Evolutionary conservation across 2,888 invertebrate genomes (phyloP).

Genomic region (Marasmarcha lunaedactyla): DNA sequence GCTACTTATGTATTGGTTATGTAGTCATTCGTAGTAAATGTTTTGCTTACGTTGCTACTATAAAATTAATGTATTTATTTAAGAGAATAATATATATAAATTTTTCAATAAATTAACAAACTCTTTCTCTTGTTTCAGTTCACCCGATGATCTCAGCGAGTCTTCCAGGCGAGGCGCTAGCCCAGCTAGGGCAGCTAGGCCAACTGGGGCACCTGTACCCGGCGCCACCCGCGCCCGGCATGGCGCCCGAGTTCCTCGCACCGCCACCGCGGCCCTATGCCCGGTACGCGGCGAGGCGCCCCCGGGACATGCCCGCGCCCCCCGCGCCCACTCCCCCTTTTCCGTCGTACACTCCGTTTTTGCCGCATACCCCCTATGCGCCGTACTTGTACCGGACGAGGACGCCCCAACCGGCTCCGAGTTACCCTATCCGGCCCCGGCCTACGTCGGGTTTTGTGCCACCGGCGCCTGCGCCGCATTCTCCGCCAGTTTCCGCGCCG

Average conservation of each 20-base stretch:
- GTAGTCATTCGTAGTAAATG: too few relatives aligned
- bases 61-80: too few relatives aligned
- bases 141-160: conserved; percentile 74
- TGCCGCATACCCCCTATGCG: conserved; percentile 53
- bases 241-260: conserved; percentile 74
- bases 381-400: conserved; percentile 53
- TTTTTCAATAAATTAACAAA: too few relatives aligned
- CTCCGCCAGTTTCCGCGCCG: conserved; percentile 44
- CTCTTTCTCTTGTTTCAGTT: too few relatives aligned
- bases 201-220: conserved; percentile 71
- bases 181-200: conserved; percentile 66
- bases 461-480: conserved; percentile 50
- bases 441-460: conserved; percentile 56
- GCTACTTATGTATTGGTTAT: too few relatives aligned
- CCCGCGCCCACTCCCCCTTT: conserved; percentile 37
- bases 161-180: conserved; percentile 75
- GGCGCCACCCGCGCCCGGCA: conserved; percentile 66
- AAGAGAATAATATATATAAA: too few relatives aligned
- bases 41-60: too few relatives aligned
- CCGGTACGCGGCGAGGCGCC: conserved; percentile 56
- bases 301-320: conserved; percentile 41
- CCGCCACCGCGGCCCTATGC: conserved; percentile 74
- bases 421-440: conserved; percentile 47
- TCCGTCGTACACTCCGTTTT: conserved; percentile 50
- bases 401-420: conserved; percentile 37